Evolutionary conservation across 2,797 vertebrate genomes (phyloP).

Genomic region (Lacerta bilineata): DNA sequence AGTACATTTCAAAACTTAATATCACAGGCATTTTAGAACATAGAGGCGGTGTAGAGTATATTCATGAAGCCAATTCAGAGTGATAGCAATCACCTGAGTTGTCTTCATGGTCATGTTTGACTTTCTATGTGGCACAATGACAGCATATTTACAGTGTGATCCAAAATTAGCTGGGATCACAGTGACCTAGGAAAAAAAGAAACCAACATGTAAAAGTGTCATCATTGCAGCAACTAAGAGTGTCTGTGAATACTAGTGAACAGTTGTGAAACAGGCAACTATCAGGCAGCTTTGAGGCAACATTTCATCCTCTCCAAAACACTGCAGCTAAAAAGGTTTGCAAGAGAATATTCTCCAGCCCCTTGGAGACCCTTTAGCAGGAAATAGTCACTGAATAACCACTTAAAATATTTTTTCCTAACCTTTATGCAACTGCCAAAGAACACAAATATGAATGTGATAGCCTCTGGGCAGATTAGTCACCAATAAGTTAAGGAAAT

Average conservation of each 20-base stretch:
- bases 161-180: not conserved
- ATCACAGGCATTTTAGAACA: not conserved
- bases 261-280: not conserved
- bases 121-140: not conserved
- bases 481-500: slow-evolving; percentile 32
- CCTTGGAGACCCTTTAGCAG: not conserved
- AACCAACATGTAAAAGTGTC: not conserved
- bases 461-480: slow-evolving; percentile 35
- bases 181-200: not conserved
- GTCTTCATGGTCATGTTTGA: too few species aligned
- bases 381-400: slow-evolving; percentile 11
- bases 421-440: slow-evolving; percentile 18
- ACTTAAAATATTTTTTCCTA: slow-evolving; percentile 21
- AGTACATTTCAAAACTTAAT: not conserved
- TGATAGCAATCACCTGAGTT: too few species aligned
- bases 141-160: not conserved
- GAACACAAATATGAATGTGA: slow-evolving; percentile 19
- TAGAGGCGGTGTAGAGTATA: too few species aligned
- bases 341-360: not conserved
- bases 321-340: not conserved
- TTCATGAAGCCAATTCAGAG: too few species aligned
- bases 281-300: not conserved
- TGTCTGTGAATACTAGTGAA: not conserved
- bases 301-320: not conserved
- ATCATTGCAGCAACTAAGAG: not conserved